Evolutionary conservation across 2,797 vertebrate species (phyloP), one percentile per base, ranked within the genome.

Genomic region (Channallabes apus): DNA sequence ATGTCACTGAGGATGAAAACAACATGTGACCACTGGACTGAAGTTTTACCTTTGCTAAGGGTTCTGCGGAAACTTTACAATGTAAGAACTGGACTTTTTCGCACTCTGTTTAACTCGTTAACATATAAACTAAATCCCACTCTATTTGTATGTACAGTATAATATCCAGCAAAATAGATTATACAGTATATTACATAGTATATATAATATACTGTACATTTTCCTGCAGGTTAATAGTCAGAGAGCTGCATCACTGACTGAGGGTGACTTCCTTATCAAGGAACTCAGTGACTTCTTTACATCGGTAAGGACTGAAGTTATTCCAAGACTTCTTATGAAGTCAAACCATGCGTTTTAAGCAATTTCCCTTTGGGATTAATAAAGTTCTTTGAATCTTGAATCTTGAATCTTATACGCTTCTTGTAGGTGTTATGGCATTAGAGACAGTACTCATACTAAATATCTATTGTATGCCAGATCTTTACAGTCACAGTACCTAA

Each of bases 181-280:
- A 32, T 67, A 17, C n/a, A n/a, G n/a, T n/a, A n/a, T 18, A 18
- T 3, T 4, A n/a, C n/a, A 12, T 27, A 18, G 27, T 64, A 9
- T 12, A 32, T 32, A 18, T 18, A 18, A 7, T 35, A 29, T 67
- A 15, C n/a, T 35, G 35, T 35, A 35, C 3, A 6, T 20, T 32
- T 76, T 85, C 0, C 5, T n/a, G 54, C 89, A 95, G 94, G 91
- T 92, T 73, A 94, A 94, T 83, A 85, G 86, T 73, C 92, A 78
- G 62, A 87, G 90, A 59, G 86, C 86, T 24, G 87, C 75, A 71
- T 86, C 73, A 85, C 82, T 93, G 41, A 69, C 69, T 14, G 88
- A 90, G 61, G 84, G 80, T 3, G 82, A 78, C 35, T 95, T 95
- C 86, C 54, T 89, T 7, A 27, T 93, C 65, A 51, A 71, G 32